Evolutionary conservation across 2,888 invertebrate species (phyloP).

Genomic region (Malacosoma neustria): DNA sequence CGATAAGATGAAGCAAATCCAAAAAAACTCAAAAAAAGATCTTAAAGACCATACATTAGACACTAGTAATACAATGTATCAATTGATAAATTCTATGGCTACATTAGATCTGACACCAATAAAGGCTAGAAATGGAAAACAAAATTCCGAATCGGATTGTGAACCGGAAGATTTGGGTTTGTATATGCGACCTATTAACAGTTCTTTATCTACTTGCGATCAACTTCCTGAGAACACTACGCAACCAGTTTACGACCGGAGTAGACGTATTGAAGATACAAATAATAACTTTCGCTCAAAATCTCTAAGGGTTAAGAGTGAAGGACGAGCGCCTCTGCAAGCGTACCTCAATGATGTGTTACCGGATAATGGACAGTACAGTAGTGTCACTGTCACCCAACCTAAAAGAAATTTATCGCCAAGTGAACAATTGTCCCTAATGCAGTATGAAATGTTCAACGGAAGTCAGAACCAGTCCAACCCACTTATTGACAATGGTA

Average conservation of each 20-base stretch:
- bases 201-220: conserved; percentile 63
- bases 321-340: conserved; percentile 60
- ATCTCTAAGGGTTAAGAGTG: conserved; percentile 69
- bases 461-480: conserved; percentile 41
- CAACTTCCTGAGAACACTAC: conserved; percentile 58
- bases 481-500: conserved; percentile 41
- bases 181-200: conserved; percentile 61
- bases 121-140: conserved; percentile 49
- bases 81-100: conserved; percentile 64
- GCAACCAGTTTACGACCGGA: conserved; percentile 49
- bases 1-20: conserved; percentile 58
- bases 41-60: conserved; percentile 23
- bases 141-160: conserved; percentile 42
- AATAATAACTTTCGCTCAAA: conserved; percentile 70
- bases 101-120: conserved; percentile 58
- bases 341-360: conserved; percentile 50
- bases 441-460: conserved; percentile 63
- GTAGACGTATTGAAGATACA: conserved; percentile 53
- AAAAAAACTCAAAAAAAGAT: conserved; percentile 48
- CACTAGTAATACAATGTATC: conserved; percentile 51
- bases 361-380: conserved; percentile 37
- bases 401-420: conserved; percentile 70
- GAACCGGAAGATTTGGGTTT: conserved; percentile 64
- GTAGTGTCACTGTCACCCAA: conserved; percentile 67
- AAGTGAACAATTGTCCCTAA: conserved; percentile 65